These are phyloP conservation scores for Chaetura pelagica DNA, from an alignment of 2,113 vertebrate species.

Conservation along the genomic window DNA sequence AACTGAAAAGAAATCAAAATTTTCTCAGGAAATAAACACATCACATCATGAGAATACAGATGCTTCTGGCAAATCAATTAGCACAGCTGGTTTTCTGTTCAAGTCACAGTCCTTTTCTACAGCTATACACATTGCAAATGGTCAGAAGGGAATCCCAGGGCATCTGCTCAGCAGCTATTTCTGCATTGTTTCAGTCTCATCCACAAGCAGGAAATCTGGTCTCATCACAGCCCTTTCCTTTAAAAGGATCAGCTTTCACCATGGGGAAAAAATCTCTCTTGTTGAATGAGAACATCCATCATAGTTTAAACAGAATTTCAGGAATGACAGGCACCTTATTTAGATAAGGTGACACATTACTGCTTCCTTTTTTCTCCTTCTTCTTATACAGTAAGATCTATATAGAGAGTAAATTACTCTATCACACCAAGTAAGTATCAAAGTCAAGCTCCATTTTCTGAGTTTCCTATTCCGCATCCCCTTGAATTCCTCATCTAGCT, in stretches of 20 bases:
- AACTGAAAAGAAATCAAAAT: not conserved
- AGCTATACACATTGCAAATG: not conserved
- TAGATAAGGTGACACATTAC: constrained; percentile 80
- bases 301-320: constrained; percentile 77
- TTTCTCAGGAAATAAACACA: not conserved
- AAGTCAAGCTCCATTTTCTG: constrained; percentile 75
- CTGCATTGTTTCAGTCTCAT: constrained; percentile 13
- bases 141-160: not conserved
- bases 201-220: not conserved
- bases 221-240: constrained; percentile 31
- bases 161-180: constrained; percentile 3
- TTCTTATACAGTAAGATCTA: constrained; percentile 71
- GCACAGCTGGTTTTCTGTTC: not conserved
- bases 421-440: constrained; percentile 78
- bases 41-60: not conserved
- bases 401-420: constrained; percentile 77
- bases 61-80: not conserved
- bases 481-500: constrained; percentile 73
- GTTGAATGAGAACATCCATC: constrained; percentile 76
- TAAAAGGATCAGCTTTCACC: constrained; percentile 47
- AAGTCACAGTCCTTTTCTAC: not conserved
- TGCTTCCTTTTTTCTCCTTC: constrained; percentile 57
- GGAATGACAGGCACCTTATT: constrained; percentile 80
- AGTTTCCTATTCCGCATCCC: constrained; percentile 68
- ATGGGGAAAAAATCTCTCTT: not conserved